Conservation (phyloP, 2,797 vertebrate species). For the Rhinogobio ventralis region DNA sequence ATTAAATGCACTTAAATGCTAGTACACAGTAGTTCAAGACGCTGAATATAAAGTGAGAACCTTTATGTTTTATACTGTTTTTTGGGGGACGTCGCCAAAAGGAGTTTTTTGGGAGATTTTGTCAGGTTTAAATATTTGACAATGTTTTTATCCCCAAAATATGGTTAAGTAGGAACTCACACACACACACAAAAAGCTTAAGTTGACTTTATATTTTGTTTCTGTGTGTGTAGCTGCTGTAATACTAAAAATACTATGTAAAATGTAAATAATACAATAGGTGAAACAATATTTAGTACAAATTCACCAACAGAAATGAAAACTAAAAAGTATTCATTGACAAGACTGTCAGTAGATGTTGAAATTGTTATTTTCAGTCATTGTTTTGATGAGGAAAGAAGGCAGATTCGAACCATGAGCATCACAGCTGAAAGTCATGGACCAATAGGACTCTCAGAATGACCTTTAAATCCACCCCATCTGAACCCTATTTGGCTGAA, state of each 20-base stretch:
- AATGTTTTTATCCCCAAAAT: too few species aligned
- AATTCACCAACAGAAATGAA: not conserved
- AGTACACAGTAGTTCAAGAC: too few species aligned
- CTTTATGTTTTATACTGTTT: too few species aligned
- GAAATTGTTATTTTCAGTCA: not conserved
- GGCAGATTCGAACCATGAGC: not conserved
- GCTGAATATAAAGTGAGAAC: too few species aligned
- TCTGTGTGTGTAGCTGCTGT: too few species aligned
- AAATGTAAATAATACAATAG: not conserved
- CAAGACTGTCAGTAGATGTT: not conserved
- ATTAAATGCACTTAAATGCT: not conserved
- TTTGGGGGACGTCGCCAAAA: too few species aligned
- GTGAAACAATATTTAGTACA: not conserved
- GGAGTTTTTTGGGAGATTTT: too few species aligned
- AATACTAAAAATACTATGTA: too few species aligned
- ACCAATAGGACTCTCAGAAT: not conserved
- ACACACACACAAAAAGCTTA: not conserved
- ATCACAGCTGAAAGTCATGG: not conserved
- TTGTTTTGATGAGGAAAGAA: not conserved
- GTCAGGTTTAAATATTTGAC: too few species aligned
- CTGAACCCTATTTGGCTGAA: not conserved
- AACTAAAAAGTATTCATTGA: not conserved
- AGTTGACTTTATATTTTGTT: not conserved
- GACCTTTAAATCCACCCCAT: not conserved
- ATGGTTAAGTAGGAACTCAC: not conserved